phyloP scores from a whole-genome alignment of 2,797 vertebrate genomes.

The Botia almorhae region DNA sequence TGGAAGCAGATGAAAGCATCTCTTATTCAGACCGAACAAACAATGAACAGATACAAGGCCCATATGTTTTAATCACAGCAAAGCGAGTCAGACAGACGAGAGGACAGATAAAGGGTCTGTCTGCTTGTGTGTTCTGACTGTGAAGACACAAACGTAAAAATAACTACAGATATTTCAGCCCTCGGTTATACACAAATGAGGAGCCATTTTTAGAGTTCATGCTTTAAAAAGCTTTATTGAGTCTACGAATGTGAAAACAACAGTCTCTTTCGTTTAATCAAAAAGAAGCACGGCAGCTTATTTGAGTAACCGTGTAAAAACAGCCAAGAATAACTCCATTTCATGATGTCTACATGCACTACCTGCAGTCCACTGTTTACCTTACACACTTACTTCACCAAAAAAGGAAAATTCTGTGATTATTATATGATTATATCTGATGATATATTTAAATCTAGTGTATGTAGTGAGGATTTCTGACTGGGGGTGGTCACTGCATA shows the following conservation, averaged over 20 bases:
- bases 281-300: neutral
- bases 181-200: constrained; percentile 59
- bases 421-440: no score
- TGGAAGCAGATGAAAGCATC: constrained; percentile 63
- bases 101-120: constrained; percentile 16
- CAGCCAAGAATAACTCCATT: neutral
- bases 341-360: neutral
- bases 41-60: constrained; percentile 61
- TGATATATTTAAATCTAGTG: neutral
- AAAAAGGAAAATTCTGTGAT: neutral
- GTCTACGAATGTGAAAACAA: neutral
- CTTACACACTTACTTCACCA: neutral
- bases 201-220: constrained; percentile 8
- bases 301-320: neutral
- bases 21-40: constrained; percentile 57
- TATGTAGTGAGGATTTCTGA: no score
- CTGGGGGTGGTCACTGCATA: no score
- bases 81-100: neutral
- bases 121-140: constrained; percentile 36
- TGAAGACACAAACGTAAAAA: constrained; percentile 62
- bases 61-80: constrained; percentile 63
- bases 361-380: neutral
- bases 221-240: constrained; percentile 11
- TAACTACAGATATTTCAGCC: constrained; percentile 56
- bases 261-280: neutral